These are phyloP conservation scores for Sylvietta virens DNA, from an alignment of 2,113 vertebrate genomes.

Conservation along the genomic window DNA sequence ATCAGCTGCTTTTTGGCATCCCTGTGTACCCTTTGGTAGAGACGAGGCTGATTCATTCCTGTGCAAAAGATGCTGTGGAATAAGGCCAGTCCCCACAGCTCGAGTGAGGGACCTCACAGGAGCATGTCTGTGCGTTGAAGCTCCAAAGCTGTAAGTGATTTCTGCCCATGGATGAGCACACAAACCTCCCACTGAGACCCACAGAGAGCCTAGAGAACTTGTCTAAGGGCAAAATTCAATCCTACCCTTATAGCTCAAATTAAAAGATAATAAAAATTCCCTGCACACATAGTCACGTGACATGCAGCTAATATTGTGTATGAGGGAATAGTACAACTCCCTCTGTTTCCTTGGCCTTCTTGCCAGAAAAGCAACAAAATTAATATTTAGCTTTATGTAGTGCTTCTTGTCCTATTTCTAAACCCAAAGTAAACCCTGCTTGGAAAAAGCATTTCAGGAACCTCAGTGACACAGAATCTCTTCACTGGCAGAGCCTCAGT, in stretches of 20 bases:
- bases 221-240: neutral
- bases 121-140: neutral
- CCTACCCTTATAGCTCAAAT: neutral
- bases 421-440: neutral
- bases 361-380: neutral
- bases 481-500: neutral
- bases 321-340: neutral
- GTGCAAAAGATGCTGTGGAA: neutral
- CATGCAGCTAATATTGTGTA: neutral
- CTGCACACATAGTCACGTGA: neutral
- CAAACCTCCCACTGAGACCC: neutral
- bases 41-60: neutral
- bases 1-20: neutral
- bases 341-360: neutral
- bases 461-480: neutral
- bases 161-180: neutral
- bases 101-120: neutral
- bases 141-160: neutral
- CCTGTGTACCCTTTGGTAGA: neutral
- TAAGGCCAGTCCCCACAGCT: neutral
- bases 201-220: neutral
- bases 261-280: constrained; percentile 8
- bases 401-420: neutral
- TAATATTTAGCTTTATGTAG: neutral
- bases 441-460: neutral